These are phyloP conservation scores for Lasioglossum pauxillum DNA, from an alignment of 2,888 invertebrate genomes.

Conservation along the genomic window DNA sequence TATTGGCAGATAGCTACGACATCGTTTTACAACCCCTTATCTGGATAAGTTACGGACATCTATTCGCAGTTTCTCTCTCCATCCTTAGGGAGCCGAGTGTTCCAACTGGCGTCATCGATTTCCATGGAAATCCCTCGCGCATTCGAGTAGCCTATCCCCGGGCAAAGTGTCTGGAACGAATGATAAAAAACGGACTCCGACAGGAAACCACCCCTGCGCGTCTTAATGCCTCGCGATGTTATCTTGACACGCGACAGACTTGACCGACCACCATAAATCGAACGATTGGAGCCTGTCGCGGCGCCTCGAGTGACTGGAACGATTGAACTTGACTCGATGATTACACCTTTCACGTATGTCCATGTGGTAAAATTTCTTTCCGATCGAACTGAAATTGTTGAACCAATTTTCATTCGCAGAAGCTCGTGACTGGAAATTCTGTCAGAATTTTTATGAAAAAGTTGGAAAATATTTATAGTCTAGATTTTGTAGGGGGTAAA, in stretches of 20 bases:
- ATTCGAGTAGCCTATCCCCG: conserved; percentile 36
- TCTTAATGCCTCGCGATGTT: neutral
- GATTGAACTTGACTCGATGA: neutral
- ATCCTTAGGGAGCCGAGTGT: conserved; percentile 65
- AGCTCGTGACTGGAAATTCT: no score
- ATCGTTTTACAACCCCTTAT: conserved; percentile 83
- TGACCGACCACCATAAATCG: conserved; percentile 1
- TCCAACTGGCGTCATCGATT: conserved; percentile 79
- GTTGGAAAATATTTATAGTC: neutral
- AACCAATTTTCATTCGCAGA: neutral
- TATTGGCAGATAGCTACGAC: conserved; percentile 82
- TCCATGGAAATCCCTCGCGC: conserved; percentile 74
- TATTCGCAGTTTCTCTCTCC: conserved; percentile 65
- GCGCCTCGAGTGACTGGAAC: neutral
- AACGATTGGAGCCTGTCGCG: neutral
- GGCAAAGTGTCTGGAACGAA: conserved; percentile 26
- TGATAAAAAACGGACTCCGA: conserved; percentile 43
- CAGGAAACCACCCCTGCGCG: neutral
- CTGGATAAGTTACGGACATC: conserved; percentile 81
- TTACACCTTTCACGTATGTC: neutral
- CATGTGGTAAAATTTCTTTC: neutral
- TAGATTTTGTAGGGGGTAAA: neutral
- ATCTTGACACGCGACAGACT: conserved; percentile 52
- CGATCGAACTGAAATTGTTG: neutral
- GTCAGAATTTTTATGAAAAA: neutral